Base-by-base conservation (phyloP, 2,888 invertebrate genomes). In the Pegoplata infirma region DNA sequence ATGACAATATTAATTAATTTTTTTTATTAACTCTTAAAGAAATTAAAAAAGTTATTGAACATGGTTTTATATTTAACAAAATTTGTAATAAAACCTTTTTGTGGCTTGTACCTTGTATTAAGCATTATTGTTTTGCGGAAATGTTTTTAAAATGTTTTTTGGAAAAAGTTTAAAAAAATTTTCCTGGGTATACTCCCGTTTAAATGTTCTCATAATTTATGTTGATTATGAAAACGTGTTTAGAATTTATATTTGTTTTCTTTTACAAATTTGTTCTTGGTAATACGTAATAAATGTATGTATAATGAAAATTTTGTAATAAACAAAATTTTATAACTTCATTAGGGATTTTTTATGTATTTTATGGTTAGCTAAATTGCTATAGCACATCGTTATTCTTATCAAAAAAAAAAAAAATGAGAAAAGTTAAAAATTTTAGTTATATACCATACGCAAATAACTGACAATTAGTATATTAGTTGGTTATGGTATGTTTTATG, bases 201-300 rank as follows among this genome's bases (percentile, higher is more conserved):
- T 49, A 67, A 75, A 71, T 49, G 23, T 56, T 49, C 53, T 55
- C 17, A 58, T 71, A 79, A 79, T 75, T 79, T 75, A 75, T 79
- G 75, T 75, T 79, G 74, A 79, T 79, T 79, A 71, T 75, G 23
- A 7, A 66, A 75, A 79, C 79, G 79, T 79, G 79, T 56, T 63
- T 46, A 44, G 75, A 67, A 79, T 79, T 66, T 28, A 28, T 8
- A 12, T 36, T 36, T 56, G 17, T 51, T 56, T n/a, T n/a, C n/a
- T n/a, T n/a, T n/a, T n/a, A 32, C 10, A 47, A 10, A 6, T 32
- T 69, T 28, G 28, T 25, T 59, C 17, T 23, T 36, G 23, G 23
- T 46, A 14, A 44, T 21, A n/a, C 46, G 32, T 21, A 28, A 66
- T 74, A 59, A 66, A 51, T 66, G 64, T 40, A 7, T 19, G 19